phyloP scores from a whole-genome alignment of 2,888 invertebrate species.

The Anoplius nigerrimus region DNA sequence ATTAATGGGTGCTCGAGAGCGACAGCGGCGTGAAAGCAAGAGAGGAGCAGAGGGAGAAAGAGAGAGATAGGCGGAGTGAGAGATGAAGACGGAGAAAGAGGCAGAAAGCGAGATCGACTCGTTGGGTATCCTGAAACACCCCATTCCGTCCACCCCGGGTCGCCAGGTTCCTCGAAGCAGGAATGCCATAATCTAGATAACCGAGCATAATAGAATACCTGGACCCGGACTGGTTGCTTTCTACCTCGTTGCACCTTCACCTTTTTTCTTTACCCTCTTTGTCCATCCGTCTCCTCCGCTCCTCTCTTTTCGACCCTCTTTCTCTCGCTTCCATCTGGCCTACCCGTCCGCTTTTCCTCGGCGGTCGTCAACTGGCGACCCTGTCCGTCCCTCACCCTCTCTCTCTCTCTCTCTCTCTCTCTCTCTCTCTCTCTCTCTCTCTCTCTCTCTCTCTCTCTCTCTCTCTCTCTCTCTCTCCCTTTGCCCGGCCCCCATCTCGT shows the following conservation, averaged over 20 bases:
- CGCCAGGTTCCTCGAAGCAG: conserved; percentile 66
- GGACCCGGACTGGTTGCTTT: conserved; percentile 65
- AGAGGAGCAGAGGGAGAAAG: conserved; percentile 1
- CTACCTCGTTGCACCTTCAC: conserved; percentile 70
- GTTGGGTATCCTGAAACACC: conserved; percentile 48
- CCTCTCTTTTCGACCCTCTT: conserved; percentile 28
- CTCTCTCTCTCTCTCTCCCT: conserved; percentile 31
- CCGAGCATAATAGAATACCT: conserved; percentile 72
- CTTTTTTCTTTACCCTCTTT: conserved; percentile 54
- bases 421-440: conserved; percentile 21
- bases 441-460: conserved; percentile 17
- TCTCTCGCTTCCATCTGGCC: conserved; percentile 42
- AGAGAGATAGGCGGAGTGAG: conserved; percentile 30
- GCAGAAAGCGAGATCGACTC: conserved; percentile 32
- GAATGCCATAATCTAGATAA: conserved; percentile 74
- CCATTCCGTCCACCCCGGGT: conserved; percentile 51
- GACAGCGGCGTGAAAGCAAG: conserved; percentile 1
- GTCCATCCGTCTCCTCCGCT: conserved; percentile 36
- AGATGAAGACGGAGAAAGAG: conserved; percentile 28
- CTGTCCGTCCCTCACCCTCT: conserved; percentile 1
- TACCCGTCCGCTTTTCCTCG: conserved; percentile 50
- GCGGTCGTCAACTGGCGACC: conserved; percentile 43
- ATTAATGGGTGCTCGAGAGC: conserved; percentile 63
- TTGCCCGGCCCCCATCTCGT: background rate
- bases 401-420: conserved; percentile 19